Conservation (phyloP, 2,797 vertebrate genomes). For the Parotocinclus haroldoi region DNA sequence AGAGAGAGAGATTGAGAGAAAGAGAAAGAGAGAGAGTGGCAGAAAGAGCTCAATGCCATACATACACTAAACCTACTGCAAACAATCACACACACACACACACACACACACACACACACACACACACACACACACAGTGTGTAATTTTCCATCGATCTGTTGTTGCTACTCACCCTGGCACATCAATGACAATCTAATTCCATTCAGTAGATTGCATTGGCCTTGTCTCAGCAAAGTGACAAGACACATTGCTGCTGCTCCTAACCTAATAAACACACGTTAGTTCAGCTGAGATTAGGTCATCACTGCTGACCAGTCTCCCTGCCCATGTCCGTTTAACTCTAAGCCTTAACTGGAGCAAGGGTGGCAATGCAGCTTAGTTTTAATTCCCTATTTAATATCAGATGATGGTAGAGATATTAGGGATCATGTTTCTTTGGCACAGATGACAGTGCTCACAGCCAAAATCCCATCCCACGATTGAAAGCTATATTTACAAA, state of each 20-base stretch:
- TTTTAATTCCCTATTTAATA: conserved; percentile 26
- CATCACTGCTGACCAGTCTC: conserved; percentile 55
- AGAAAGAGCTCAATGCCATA: conserved; percentile 54
- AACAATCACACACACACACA: conserved; percentile 14
- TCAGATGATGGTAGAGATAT: too few species aligned
- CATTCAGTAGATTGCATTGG: conserved; percentile 71
- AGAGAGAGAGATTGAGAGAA: conserved; percentile 62
- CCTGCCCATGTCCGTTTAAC: conserved; percentile 65
- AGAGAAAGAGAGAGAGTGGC: conserved; percentile 67
- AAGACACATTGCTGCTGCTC: conserved; percentile 74
- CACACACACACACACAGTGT: conserved; percentile 16
- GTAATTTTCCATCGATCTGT: conserved; percentile 78
- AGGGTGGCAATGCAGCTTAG: conserved; percentile 42
- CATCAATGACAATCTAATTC: conserved; percentile 83
- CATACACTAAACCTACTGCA: conserved; percentile 29
- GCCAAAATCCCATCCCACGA: too few species aligned
- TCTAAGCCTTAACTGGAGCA: conserved; percentile 62
- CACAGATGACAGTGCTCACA: too few species aligned
- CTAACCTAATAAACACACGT: conserved; percentile 73
- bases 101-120: conserved; percentile 25
- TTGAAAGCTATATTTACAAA: too few species aligned
- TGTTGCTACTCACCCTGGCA: conserved; percentile 69
- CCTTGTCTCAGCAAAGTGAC: conserved; percentile 75
- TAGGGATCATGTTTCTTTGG: too few species aligned
- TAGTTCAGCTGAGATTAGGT: conserved; percentile 77